Base-by-base conservation (phyloP, 1,140 invertebrate species). In the Helicoverpa zea region DNA sequence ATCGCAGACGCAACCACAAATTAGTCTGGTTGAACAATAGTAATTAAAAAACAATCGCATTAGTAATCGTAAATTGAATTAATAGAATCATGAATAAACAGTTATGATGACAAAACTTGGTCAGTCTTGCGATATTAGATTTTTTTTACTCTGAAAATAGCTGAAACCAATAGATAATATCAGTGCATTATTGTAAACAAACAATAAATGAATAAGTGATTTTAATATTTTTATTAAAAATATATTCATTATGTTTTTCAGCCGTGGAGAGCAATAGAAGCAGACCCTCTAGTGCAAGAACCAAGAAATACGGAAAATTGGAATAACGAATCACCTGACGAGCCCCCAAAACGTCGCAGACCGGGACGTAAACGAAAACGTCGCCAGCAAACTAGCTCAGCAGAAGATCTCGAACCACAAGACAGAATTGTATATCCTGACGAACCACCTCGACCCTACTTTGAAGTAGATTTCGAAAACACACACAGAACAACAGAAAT, bases 341-440 rank as follows among this genome's bases (percentile, higher is more conserved):
- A 88, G 72, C 83, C 84, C 11, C 89, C 87, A 1, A 94, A 93
- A 88, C 90, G 95, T 3, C 88, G 95, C 9, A 91, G 95, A 78
- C 83, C 93, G 23, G 87, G 86, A 13, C 92, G 95, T 1, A 96
- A 96, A 90, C 89, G 96, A 81, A 96, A 96, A 89, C 90, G 95
- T 56, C 89, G 95, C 74, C 96, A 95, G 16, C 90, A 90, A 76
- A 61, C 72, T 10, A 14, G 78, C 30, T 47, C 75, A 14, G 64
- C 72, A 74, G 88, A 89, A 23, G 87, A 87, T 18, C 12, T 84
- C 47, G 11, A 61, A 70, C 74, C 85, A 35, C 84, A 89, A 75
- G 88, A 90, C 59, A 85, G 82, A 80, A 82, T 86, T 11, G 47
- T 73, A 18, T 84, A 89, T 47, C 81, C 81, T 12, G 85, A 87